A percentile compares a stretch with the other conserved stretches of the same genome.
These are phyloP conservation scores for Ptiloglossa arizonensis DNA, from an alignment of 1,140 invertebrate species.

Conservation along the genomic window DNA sequence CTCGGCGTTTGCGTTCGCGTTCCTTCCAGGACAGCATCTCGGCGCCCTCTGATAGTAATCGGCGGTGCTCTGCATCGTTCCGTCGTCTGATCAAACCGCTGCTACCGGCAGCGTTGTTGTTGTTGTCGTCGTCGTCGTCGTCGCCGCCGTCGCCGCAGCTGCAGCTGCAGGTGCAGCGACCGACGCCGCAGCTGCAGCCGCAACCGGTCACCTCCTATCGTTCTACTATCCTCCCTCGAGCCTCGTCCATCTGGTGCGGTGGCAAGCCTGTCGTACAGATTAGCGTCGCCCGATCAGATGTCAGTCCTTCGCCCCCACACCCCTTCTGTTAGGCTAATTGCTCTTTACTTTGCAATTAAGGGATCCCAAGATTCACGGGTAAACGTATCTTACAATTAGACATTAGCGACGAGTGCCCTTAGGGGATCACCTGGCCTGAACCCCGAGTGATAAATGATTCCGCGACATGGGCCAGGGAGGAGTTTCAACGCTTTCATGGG, in stretches of 20 bases:
- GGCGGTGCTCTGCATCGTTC: constrained; percentile 74
- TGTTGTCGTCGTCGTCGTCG: constrained; percentile 29
- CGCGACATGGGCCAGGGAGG: neutral
- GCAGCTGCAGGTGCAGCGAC: constrained; percentile 74
- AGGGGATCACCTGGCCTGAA: neutral
- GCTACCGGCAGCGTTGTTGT: constrained; percentile 41
- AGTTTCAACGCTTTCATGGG: neutral
- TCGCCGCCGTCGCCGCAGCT: constrained; percentile 50
- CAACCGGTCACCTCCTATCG: constrained; percentile 70
- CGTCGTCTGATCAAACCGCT: constrained; percentile 37
- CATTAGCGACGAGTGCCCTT: neutral
- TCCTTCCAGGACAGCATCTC: constrained; percentile 75
- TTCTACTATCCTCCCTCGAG: constrained; percentile 58
- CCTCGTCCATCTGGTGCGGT: constrained; percentile 65
- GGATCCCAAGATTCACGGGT: neutral
- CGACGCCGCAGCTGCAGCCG: constrained; percentile 74
- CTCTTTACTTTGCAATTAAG: constrained; percentile 14
- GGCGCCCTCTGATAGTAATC: constrained; percentile 76
- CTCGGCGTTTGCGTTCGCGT: constrained; percentile 63
- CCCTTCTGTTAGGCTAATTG: constrained; percentile 21
- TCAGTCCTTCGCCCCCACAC: neutral
- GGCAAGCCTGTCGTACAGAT: constrained; percentile 50
- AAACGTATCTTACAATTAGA: neutral
- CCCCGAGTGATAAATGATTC: neutral
- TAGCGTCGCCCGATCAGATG: constrained; percentile 20